Evolutionary conservation across 2,797 vertebrate species (phyloP).

Genomic region (Lacerta agilis): DNA sequence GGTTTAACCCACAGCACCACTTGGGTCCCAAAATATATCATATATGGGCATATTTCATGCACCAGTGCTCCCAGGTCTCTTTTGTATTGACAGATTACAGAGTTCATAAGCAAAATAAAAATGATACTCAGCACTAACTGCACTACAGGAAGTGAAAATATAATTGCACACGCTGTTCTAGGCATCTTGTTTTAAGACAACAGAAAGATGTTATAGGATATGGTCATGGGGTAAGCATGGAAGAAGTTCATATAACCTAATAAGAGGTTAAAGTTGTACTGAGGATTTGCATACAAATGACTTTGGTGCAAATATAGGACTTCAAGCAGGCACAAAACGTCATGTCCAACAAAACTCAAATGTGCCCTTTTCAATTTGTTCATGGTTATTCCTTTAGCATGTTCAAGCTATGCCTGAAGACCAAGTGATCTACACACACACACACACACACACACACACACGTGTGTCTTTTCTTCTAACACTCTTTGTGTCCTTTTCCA

Average conservation of each 20-base stretch:
- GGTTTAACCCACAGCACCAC: too few species aligned
- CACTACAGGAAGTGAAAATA: slow-evolving; percentile 52
- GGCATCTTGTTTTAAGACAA: slow-evolving; percentile 1
- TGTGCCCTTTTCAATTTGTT: too few species aligned
- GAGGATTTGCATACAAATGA: neutral
- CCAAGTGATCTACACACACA: too few species aligned
- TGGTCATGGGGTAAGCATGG: neutral
- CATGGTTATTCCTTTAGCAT: neutral
- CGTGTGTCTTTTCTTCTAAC: neutral
- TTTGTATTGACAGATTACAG: slow-evolving; percentile 59
- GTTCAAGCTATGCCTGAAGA: too few species aligned
- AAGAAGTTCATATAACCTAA: neutral
- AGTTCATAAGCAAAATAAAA: slow-evolving; percentile 61
- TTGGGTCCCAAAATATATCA: slow-evolving; percentile 59
- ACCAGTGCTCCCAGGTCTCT: slow-evolving; percentile 55
- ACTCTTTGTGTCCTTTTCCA: neutral
- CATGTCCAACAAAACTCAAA: too few species aligned
- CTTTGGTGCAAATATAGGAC: neutral
- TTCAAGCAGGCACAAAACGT: neutral
- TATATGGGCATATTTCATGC: slow-evolving; percentile 67
- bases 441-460: too few species aligned
- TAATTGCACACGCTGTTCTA: neutral
- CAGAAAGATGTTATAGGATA: slow-evolving; percentile 20
- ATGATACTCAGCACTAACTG: slow-evolving; percentile 16
- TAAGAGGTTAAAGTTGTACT: neutral